phyloP scores from a whole-genome alignment of 1,140 invertebrate species.

The Formica exsecta region DNA sequence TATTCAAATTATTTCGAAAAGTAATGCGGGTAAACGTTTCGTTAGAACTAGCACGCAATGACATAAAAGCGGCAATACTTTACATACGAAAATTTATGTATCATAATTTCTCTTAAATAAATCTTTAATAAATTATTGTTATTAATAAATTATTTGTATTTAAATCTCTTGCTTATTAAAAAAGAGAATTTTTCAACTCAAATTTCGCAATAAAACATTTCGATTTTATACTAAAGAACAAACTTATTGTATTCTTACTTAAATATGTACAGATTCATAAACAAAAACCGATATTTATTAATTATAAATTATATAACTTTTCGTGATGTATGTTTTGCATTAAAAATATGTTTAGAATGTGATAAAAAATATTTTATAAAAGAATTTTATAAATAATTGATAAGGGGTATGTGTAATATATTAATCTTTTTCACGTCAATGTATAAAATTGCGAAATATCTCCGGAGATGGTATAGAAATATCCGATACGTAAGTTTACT shows the following conservation, averaged over 20 bases:
- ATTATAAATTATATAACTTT: no score
- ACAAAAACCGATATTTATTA: no score
- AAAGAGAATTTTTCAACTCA: not conserved
- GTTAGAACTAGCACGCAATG: not conserved
- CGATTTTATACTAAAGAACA: no score
- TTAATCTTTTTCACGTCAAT: not conserved
- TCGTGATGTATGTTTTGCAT: no score
- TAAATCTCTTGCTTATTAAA: not conserved
- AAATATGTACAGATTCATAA: no score
- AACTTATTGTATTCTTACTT: no score
- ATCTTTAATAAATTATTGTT: not conserved
- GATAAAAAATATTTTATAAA: no score
- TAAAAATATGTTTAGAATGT: no score
- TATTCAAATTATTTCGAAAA: conserved; percentile 67
- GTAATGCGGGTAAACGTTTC: conserved; percentile 59
- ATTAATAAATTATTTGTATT: not conserved
- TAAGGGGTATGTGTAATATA: no score
- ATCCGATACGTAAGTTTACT: not conserved
- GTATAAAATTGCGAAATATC: not conserved
- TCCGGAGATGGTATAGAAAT: not conserved
- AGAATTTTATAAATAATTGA: no score
- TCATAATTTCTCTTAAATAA: conserved; percentile 6
- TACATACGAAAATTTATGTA: not conserved
- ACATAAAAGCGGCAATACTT: conserved; percentile 32
- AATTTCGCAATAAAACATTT: no score